Conservation (phyloP, 2,888 invertebrate species). For the Ochropacha duplaris region DNA sequence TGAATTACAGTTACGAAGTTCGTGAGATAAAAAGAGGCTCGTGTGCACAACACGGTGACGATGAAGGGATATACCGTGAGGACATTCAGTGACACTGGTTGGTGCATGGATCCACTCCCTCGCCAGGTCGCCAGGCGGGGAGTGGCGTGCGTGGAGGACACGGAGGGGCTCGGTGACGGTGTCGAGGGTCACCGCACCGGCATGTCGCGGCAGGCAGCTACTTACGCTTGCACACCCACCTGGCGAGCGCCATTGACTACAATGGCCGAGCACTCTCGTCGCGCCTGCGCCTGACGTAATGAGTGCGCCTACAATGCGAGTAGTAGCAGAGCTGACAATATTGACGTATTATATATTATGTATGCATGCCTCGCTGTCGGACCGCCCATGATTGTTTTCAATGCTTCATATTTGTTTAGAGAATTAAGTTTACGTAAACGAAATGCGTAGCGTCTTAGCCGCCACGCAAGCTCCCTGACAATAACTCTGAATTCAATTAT, state of each 20-base stretch:
- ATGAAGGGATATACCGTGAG: background rate
- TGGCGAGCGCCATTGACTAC: constrained; percentile 75
- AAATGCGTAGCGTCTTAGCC: constrained; percentile 10
- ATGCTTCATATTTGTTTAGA: constrained; percentile 40
- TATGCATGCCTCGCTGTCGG: constrained; percentile 54
- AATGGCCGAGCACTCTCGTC: constrained; percentile 61
- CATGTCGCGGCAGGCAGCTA: constrained; percentile 54
- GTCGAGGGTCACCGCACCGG: constrained; percentile 63
- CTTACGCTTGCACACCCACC: constrained; percentile 79
- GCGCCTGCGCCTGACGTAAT: constrained; percentile 63
- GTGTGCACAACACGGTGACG: constrained; percentile 12
- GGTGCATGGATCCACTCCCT: background rate
- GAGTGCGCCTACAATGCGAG: constrained; percentile 64
- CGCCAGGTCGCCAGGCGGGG: background rate
- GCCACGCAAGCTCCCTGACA: constrained; percentile 19
- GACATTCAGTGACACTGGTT: background rate
- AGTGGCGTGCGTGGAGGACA: constrained; percentile 21
- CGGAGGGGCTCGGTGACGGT: constrained; percentile 29
- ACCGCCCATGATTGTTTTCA: constrained; percentile 25
- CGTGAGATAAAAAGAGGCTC: constrained; percentile 18
- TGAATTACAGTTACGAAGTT: constrained; percentile 25
- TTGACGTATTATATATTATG: constrained; percentile 69
- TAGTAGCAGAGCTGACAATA: constrained; percentile 75
- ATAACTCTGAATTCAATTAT: constrained; percentile 35
- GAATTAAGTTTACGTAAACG: constrained; percentile 42